A percentile compares a stretch with the other conserved stretches of the same genome.
Conservation (phyloP, 2,797 vertebrate species). For the Sebastes hubbsi region DNA sequence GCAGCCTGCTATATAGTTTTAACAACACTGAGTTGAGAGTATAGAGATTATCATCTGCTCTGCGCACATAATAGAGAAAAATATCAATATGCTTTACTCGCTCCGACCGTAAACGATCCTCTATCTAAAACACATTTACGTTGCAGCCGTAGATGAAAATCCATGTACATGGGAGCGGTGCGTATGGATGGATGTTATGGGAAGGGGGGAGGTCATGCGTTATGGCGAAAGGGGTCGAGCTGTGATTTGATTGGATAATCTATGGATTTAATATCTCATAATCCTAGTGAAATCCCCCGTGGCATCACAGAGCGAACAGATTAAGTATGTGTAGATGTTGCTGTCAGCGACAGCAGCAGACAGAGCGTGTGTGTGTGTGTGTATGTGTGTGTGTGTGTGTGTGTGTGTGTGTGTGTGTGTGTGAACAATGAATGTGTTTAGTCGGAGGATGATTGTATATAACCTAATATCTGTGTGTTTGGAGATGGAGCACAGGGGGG, state of each 20-base stretch:
- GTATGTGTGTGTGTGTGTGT: conserved; percentile 7
- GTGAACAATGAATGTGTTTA: conserved; percentile 32
- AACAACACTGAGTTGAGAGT: conserved; percentile 18
- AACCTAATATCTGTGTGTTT: conserved; percentile 47
- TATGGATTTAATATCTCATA: conserved; percentile 85
- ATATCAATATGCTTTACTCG: conserved; percentile 40
- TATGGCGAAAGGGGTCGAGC: conserved; percentile 62
- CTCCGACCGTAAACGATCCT: conserved; percentile 3
- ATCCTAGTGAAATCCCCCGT: conserved; percentile 77
- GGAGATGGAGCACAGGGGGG: conserved; percentile 7
- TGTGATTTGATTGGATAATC: conserved; percentile 85
- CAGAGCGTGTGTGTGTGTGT: neutral
- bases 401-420: neutral
- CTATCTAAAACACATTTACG: conserved; percentile 38
- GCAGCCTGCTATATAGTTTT: conserved; percentile 26
- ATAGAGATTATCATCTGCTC: conserved; percentile 51
- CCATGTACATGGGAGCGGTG: neutral
- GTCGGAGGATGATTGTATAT: conserved; percentile 34
- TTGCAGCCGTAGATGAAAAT: conserved; percentile 14
- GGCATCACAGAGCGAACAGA: conserved; percentile 68
- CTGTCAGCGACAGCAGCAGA: conserved; percentile 49
- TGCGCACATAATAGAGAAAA: conserved; percentile 42
- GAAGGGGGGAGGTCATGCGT: conserved; percentile 31
- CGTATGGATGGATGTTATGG: neutral
- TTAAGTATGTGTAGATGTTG: conserved; percentile 67